Percentiles rank a stretch among this genome's conserved stretches.
phyloP scores from a whole-genome alignment of 1,140 invertebrate genomes.

The Neoseiulus cucumeris region DNA sequence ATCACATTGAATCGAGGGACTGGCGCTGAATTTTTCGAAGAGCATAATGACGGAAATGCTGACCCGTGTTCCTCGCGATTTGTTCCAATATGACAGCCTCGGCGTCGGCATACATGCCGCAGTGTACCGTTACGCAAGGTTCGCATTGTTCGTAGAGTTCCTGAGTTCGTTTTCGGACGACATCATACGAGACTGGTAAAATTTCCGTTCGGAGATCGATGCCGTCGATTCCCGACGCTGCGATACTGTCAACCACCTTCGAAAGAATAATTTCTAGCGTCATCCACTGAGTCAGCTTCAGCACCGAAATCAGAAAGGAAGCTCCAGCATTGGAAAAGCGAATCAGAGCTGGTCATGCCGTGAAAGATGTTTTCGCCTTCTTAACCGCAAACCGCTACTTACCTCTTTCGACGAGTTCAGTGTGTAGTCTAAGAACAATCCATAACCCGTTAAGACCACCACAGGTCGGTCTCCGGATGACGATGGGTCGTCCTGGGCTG shows the following conservation, averaged over 20 bases:
- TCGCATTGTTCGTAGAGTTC: not conserved
- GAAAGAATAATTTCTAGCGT: too few species aligned
- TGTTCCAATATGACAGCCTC: not conserved
- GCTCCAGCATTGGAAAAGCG: not conserved
- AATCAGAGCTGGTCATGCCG: not conserved
- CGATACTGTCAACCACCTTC: not conserved
- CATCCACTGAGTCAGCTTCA: too few species aligned
- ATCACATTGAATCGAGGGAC: too few species aligned
- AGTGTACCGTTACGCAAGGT: not conserved
- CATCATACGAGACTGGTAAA: not conserved
- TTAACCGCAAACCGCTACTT: not conserved
- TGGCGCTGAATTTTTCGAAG: too few species aligned
- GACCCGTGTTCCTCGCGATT: not conserved
- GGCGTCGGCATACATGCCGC: not conserved
- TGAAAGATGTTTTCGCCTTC: not conserved
- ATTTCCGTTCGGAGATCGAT: slow-evolving; percentile 4
- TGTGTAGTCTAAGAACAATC: not conserved
- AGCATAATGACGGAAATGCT: too few species aligned
- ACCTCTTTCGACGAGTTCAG: slow-evolving; percentile 1
- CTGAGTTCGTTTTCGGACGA: not conserved
- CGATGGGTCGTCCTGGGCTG: not conserved
- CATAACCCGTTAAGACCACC: not conserved
- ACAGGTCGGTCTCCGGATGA: not conserved
- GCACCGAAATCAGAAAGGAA: not conserved
- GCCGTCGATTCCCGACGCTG: not conserved